Base-by-base conservation (phyloP, 2,113 vertebrate genomes). In the Chionodraco myersi region DNA sequence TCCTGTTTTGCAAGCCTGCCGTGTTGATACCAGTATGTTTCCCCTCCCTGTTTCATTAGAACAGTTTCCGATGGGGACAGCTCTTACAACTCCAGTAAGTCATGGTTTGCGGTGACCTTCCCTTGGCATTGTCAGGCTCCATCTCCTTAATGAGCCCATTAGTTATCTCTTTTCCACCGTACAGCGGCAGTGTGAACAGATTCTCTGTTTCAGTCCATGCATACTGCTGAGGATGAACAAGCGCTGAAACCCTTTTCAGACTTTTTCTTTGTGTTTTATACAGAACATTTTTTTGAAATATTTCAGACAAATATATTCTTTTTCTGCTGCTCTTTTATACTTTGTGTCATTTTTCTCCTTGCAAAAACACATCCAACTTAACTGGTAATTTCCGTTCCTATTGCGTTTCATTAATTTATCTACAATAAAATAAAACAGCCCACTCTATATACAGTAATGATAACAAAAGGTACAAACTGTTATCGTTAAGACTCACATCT, bases 81-180 rank as follows among this genome's bases (percentile, higher is more conserved):
- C 92, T 95, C 93, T 92, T 89, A 92, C n/a, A 90, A 87, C 90
- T 83, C 94, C 96, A 96, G 97, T 99, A 98, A 99, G 97, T 99
- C 82, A 54, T 84, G 88, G 77, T 84, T 92, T 93, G 92, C 88
- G 18, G 91, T 95, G 93, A 87, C 87, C 86, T 93, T 89, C 94
- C 64, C 82, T 83, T 84, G 82, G 61, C 83, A 83, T 82, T 86
- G 88, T 85, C 88, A 79, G 89, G 84, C 88, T 90, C 84, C 67
- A 67, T 89, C 88, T 91, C 77, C 67, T 83, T 88, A 88, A 90
- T 87, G 89, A 90, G 87, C 85, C 85, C 84, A 88, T 92, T 92
- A 90, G 84, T 89, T 86, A 68, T 83, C 62, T 86, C 65, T 89
- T 63, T 74, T 80, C 76, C 77, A 60, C 63, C 69, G 9, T 49